Evolutionary conservation across 2,797 vertebrate species (phyloP), one percentile per base, ranked within the genome.

Genomic region (Anguilla marmorata): DNA sequence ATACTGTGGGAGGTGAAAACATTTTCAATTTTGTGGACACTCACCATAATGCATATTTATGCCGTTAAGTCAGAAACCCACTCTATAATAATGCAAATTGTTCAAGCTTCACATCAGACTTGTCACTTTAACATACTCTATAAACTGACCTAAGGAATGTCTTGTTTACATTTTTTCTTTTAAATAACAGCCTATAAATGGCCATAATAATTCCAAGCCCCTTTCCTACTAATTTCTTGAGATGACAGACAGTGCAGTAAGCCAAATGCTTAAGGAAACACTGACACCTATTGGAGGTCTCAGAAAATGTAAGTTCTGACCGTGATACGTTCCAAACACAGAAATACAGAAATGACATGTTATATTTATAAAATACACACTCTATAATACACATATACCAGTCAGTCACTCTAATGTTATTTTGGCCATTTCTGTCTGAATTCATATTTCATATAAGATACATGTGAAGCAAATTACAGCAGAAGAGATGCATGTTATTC

Each of bases 261-360:
- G 91, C 90, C 50, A 27, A 84, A 95, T 97, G 94, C 93, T 95
- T 91, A 94, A 93, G 95, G 94, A 95, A 95, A 97, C 94, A 97
- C 95, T 97, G 96, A 95, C 96, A 96, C 95, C 96, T 96, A 95
- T 94, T 95, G 96, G 94, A 89, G 1, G 19, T 84, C 30, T 58
- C 30, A 54, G 27, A 66, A 84, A 72, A 88, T 63, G 72, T 37
- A 79, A 88, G 24, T 5, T 11, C 24, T n/a, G 19, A 33, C 79
- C 9, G 37, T 41, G 37, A 21, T 84, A 19, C 27, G 3, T 84
- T 84, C 27, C 54, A 85, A 58, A 85, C 6, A 24, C 30, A 33
- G 7, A 85, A 24, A 85, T 66, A 41, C 21, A 58, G 9, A 85
- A 85, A 45, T 85, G 19, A 85, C 84, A 33, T 21, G 2, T 11